phyloP scores from a whole-genome alignment of 2,797 vertebrate genomes.

The Ptychadena robeensis region DNA sequence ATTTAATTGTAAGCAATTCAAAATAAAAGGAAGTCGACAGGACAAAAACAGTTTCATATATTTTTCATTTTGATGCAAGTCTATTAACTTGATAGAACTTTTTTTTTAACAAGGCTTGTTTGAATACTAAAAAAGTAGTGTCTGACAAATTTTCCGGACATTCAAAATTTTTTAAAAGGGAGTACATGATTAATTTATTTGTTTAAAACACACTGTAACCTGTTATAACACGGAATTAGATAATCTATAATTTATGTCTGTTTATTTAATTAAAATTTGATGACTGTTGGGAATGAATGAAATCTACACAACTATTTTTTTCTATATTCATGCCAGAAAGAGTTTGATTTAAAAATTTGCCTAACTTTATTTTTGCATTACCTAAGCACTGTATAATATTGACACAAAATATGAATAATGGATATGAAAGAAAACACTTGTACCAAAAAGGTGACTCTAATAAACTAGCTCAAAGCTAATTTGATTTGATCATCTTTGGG shows the following conservation, averaged over 20 bases:
- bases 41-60: neutral
- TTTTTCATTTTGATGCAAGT: neutral
- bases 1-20: too few relatives aligned
- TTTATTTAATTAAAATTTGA: slow-evolving; percentile 58
- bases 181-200: slow-evolving; percentile 43
- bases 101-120: neutral
- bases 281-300: slow-evolving; percentile 53
- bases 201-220: slow-evolving; percentile 55
- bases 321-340: slow-evolving; percentile 23
- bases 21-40: too few relatives aligned
- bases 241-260: slow-evolving; percentile 52
- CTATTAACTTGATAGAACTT: neutral
- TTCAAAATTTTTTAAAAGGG: slow-evolving; percentile 25
- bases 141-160: slow-evolving; percentile 7
- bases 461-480: too few relatives aligned
- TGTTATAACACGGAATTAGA: slow-evolving; percentile 48
- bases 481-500: too few relatives aligned
- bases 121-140: neutral
- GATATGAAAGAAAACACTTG: too few relatives aligned
- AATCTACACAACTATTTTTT: slow-evolving; percentile 56
- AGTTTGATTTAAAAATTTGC: slow-evolving; percentile 18
- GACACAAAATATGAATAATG: neutral
- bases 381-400: neutral
- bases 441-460: too few relatives aligned
- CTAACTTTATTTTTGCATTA: slow-evolving; percentile 7